phyloP scores from a whole-genome alignment of 2,888 invertebrate species.

The Phanerotoma sp. region DNA sequence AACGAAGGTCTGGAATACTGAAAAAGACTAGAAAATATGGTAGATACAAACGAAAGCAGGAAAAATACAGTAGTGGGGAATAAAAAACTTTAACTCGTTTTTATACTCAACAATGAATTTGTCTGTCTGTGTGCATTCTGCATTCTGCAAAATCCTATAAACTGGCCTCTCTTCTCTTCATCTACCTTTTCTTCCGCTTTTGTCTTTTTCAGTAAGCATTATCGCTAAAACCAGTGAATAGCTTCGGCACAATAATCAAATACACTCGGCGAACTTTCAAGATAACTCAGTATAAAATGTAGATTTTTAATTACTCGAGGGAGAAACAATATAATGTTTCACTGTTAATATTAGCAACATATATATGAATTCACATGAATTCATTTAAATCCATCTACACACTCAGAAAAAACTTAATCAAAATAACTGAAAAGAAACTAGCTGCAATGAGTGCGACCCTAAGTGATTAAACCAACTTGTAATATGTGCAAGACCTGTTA shows the following conservation, averaged over 20 bases:
- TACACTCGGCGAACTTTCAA: conserved; percentile 4
- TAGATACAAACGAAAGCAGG: conserved; percentile 12
- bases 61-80: conserved; percentile 6
- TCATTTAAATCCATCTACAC: no score
- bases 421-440: no score
- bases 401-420: no score
- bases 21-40: conserved; percentile 5
- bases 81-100: conserved; percentile 33
- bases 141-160: conserved; percentile 36
- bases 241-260: conserved; percentile 2
- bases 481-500: no score
- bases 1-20: background rate
- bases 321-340: no score
- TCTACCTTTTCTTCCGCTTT: background rate
- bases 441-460: no score
- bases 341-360: no score
- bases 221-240: conserved; percentile 25
- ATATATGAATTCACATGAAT: no score
- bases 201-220: conserved; percentile 19
- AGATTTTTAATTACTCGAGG: background rate
- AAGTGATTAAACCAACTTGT: no score
- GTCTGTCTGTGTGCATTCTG: conserved; percentile 33
- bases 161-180: conserved; percentile 19
- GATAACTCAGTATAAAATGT: conserved; percentile 3
- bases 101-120: conserved; percentile 34